Evolutionary conservation across 2,113 vertebrate genomes (phyloP), one percentile per base, ranked within the genome.

Genomic region (Sceloporus tristichus): DNA sequence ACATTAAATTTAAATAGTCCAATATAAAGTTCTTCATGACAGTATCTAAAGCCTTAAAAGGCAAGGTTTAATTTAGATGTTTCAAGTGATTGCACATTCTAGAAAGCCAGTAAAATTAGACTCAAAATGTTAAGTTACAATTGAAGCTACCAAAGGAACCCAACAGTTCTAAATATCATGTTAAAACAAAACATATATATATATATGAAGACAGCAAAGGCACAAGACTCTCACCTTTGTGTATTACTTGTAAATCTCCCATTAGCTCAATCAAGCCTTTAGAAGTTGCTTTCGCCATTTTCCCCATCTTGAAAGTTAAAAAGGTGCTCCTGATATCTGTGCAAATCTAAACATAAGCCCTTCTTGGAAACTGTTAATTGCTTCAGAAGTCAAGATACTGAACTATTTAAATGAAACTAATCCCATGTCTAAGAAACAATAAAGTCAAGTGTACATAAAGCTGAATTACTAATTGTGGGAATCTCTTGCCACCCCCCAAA

Each of bases 311-410:
- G 87, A 59, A 94, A 88, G 66, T 66, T 82, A 89, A 94, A 78
- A 96, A 97, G 95, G 96, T 97, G 96, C 96, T 96, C 94, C 94
- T 88, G 90, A 92, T 88, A 91, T 94, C 91, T 96, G 95, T 96
- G 96, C 97, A 97, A 96, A 96, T 95, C 95, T 93, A 92, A 97
- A 97, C 89, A 95, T 94, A 95, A 96, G 91, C 93, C 82, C 94
- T 90, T 95, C 94, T 86, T 94, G 94, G 29, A 95, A 95, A 96
- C 91, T 88, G 91, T 92, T 90, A 95, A 91, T 95, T 96, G 93
- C 94, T 97, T 97, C 96, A 89, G 94, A 97, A 97, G 93, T 93
- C 93, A 91, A 90, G 94, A 96, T 95, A 97, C 96, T 96, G 96
- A 95, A 96, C 94, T 96, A 96, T 94, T 94, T 97, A 96, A 96